A percentile compares a stretch with the other conserved stretches of the same genome.
phyloP scores from a whole-genome alignment of 2,113 vertebrate species.

The Thalassoma bifasciatum region DNA sequence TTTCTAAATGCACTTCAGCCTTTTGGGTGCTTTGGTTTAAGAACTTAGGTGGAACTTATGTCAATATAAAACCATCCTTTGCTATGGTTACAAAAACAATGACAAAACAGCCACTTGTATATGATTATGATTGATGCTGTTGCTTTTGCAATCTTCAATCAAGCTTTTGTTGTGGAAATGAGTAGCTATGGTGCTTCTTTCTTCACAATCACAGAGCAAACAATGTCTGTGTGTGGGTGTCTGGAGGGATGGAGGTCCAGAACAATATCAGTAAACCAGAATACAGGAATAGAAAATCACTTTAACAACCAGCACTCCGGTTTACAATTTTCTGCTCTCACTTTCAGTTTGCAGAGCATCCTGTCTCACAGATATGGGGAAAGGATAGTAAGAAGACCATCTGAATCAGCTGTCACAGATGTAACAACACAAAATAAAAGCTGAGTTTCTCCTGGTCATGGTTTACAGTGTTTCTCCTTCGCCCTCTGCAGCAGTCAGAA shows the following conservation, averaged over 20 bases:
- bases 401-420: constrained; percentile 3
- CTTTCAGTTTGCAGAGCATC: not conserved
- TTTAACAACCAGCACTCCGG: not conserved
- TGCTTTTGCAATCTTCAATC: not conserved
- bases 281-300: not conserved
- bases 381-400: not conserved
- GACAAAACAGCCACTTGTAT: not conserved
- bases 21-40: too few species aligned
- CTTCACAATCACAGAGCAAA: too few species aligned
- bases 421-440: constrained; percentile 1
- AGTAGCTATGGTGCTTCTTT: too few species aligned
- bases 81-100: not conserved
- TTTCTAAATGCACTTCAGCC: too few species aligned
- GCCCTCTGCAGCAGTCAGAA: constrained; percentile 7
- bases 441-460: not conserved
- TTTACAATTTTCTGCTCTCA: not conserved
- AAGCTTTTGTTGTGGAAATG: not conserved
- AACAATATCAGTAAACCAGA: not conserved
- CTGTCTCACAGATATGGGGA: not conserved
- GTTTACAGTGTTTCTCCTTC: not conserved
- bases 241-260: constrained; percentile 1
- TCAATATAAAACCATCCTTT: not conserved
- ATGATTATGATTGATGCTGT: not conserved
- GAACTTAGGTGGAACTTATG: too few species aligned
- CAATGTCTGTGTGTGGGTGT: constrained; percentile 11